phyloP scores from a whole-genome alignment of 2,113 vertebrate species.

The Phrynosoma platyrhinos region DNA sequence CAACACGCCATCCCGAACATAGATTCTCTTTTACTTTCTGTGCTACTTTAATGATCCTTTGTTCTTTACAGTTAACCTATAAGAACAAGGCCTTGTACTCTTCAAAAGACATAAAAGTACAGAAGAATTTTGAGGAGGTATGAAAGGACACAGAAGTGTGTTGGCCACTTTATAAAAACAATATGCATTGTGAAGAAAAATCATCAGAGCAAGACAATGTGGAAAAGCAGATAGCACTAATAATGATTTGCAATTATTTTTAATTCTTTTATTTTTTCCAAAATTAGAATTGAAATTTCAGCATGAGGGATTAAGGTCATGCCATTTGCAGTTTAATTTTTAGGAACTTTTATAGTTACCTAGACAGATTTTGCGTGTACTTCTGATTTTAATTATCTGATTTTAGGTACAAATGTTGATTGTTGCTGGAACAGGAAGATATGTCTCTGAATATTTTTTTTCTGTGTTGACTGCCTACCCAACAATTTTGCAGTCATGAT shows the following conservation, averaged over 20 bases:
- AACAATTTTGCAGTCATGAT: too few species aligned
- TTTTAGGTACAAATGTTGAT: too few species aligned
- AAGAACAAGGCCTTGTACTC: not conserved
- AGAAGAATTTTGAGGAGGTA: not conserved
- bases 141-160: not conserved
- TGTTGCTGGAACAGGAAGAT: too few species aligned
- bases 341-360: too few species aligned
- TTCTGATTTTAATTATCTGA: too few species aligned
- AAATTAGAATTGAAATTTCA: too few species aligned
- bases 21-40: not conserved
- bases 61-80: not conserved
- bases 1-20: not conserved
- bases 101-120: not conserved
- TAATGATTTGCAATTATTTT: not conserved
- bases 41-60: not conserved
- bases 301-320: too few species aligned
- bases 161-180: not conserved
- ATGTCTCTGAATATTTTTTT: too few species aligned
- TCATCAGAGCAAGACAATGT: constrained; percentile 1
- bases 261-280: too few species aligned
- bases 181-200: not conserved
- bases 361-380: too few species aligned
- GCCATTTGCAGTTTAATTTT: too few species aligned
- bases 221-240: not conserved
- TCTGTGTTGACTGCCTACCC: too few species aligned